These are phyloP conservation scores for Scomber colias DNA, from an alignment of 2,113 vertebrate species.

Conservation along the genomic window DNA sequence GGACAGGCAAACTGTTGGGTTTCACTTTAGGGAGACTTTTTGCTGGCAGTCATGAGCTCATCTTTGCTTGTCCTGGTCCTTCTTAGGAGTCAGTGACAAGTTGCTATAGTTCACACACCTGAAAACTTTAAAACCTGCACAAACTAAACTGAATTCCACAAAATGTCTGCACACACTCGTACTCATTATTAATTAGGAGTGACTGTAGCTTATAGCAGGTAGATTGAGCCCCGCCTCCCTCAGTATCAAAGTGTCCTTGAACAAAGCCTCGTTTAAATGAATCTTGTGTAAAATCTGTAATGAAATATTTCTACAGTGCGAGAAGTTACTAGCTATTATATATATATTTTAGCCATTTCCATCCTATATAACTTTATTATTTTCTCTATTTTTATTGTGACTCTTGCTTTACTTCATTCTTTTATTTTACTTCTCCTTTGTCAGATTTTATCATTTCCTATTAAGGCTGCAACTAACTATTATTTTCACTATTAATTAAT, in stretches of 20 bases:
- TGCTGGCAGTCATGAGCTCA: conserved; percentile 23
- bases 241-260: background rate
- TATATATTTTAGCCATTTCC: background rate
- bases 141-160: background rate
- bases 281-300: background rate
- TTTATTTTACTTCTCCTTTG: background rate
- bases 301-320: no score
- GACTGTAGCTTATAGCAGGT: background rate
- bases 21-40: conserved; percentile 52
- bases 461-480: no score
- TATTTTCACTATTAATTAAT: no score
- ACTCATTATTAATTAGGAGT: background rate
- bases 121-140: background rate
- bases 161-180: background rate
- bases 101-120: background rate
- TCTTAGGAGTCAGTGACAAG: background rate
- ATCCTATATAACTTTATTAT: background rate
- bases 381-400: background rate
- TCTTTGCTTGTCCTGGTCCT: background rate
- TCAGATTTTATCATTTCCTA: background rate
- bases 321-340: no score
- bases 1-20: conserved; percentile 62
- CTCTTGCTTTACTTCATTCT: background rate
- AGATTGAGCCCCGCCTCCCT: background rate
- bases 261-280: background rate